Base-by-base conservation (phyloP, 1,140 invertebrate genomes). In the Drosophila grimshawi region DNA sequence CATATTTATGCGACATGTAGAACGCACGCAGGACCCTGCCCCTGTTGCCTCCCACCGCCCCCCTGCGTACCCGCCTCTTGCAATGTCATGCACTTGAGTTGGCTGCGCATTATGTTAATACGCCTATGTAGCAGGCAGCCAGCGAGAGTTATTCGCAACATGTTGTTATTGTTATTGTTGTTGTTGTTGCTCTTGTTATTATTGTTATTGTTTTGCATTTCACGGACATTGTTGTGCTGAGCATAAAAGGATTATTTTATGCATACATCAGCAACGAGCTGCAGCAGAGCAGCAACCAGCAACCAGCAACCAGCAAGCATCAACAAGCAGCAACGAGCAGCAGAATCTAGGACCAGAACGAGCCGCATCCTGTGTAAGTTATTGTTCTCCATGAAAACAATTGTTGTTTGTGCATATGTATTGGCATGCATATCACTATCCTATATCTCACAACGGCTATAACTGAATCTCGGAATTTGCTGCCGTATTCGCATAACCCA, bases 201-300 rank as follows among this genome's bases (percentile, higher is more conserved):
- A 76, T 70, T 89, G 83, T 88, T 88, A 88, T 88, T 88, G 85
- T 88, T 88, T 89, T 89, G 81, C 86, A 89, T 89, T 89, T 89
- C 85, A 90, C 85, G 85, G 86, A 89, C 86, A 89, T 90, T 89
- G 85, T 89, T 89, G 75, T 89, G 75, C 78, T 55, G 75, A 76
- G 85, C 81, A 89, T 89, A 89, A 89, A 88, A 76, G 85, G 85
- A 89, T 89, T 89, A 89, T 90, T 89, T 89, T 89, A 89, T 89
- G 85, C 85, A 89, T 90, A 86, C 85, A 89, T 89, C 85, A 89
- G 86, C 78, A 70, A 57, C 56, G 72, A 75, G 53, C 59, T 32
- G 72, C 32, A 71, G 53, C 32, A 59, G 65, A 67, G 46, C 35
- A 45, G 41, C n/a, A 45, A 59, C 35, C 43, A 71, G 55, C 27